Base-by-base conservation (phyloP, 1,140 invertebrate species). In the Ephestia elutella region DNA sequence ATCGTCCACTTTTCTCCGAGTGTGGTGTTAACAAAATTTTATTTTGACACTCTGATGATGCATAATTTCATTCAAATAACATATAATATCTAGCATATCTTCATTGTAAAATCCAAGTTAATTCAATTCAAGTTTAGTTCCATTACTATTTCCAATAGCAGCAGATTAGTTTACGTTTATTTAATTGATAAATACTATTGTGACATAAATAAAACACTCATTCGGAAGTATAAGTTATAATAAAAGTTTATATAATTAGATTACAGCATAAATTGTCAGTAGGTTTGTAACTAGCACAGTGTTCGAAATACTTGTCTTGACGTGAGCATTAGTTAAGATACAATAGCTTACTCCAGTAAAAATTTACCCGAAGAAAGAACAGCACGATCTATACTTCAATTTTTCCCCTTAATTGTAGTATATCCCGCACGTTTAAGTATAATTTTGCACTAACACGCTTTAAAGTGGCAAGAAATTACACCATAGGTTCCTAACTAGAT, bases 161-260 rank as follows among this genome's bases (percentile, higher is more conserved):
- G n/a, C n/a, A n/a, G n/a, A n/a, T n/a, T n/a, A n/a, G n/a, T n/a
- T n/a, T n/a, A n/a, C n/a, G n/a, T n/a, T n/a, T n/a, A n/a, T n/a
- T n/a, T n/a, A n/a, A n/a, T n/a, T n/a, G n/a, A n/a, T n/a, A n/a
- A n/a, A n/a, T n/a, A n/a, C 21, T 25, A 25, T 7, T 32, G 9
- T 32, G 7, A 10, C 9, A 32, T 21, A 19, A 19, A 50, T 21
- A 20, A 50, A 50, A 20, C 18, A 50, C 20, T 50, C 0, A 50
- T 50, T 50, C 20, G 80, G 85, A 83, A 85, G 82, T 87, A 87
- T 83, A 82, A 81, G 80, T 82, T 84, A 77, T 86, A 85, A 79
- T 86, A 87, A 87, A 87, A 86, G 71, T 83, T 82, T 73, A 84
- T 86, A 86, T 82, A 83, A 77, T 78, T 82, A 83, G 83, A 83